Evolutionary conservation across 1,140 invertebrate genomes (phyloP).

Genomic region (Vanessa tameamea): DNA sequence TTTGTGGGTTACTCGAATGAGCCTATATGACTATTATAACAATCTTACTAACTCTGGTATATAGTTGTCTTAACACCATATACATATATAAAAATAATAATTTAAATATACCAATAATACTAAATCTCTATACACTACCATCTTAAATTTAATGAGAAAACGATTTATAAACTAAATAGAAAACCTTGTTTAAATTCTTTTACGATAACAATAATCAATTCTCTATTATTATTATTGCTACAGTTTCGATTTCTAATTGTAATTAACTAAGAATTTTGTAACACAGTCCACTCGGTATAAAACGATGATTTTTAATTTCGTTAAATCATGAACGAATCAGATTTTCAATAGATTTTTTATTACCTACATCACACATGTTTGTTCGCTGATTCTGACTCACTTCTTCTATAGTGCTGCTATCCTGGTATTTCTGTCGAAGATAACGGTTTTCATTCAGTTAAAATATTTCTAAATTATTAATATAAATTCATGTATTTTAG

Average conservation of each 20-base stretch:
- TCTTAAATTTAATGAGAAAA: constrained; percentile 20
- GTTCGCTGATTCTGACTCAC: constrained; percentile 19
- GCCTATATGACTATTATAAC: not conserved
- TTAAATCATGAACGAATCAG: not conserved
- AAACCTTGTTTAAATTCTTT: constrained; percentile 18
- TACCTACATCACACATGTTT: constrained; percentile 29
- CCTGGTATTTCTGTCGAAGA: constrained; percentile 43
- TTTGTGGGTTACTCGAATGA: no score
- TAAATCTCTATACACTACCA: constrained; percentile 16
- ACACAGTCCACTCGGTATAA: constrained; percentile 5
- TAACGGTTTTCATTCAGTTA: constrained; percentile 2
- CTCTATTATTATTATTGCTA: constrained; percentile 14
- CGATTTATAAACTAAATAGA: constrained; percentile 18
- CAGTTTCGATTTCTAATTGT: constrained; percentile 10
- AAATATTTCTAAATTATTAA: no score
- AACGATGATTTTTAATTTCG: not conserved
- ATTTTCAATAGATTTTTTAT: not conserved
- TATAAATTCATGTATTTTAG: no score
- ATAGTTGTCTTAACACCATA: not conserved
- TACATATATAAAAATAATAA: constrained; percentile 9
- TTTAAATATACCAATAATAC: constrained; percentile 3
- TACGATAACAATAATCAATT: constrained; percentile 7
- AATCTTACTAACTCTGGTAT: not conserved
- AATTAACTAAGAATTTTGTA: not conserved
- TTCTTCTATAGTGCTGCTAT: constrained; percentile 43